Percentiles rank a stretch among this genome's conserved stretches.
Conservation (phyloP, 1,140 invertebrate species). For the Tetramorium alpestre region DNA sequence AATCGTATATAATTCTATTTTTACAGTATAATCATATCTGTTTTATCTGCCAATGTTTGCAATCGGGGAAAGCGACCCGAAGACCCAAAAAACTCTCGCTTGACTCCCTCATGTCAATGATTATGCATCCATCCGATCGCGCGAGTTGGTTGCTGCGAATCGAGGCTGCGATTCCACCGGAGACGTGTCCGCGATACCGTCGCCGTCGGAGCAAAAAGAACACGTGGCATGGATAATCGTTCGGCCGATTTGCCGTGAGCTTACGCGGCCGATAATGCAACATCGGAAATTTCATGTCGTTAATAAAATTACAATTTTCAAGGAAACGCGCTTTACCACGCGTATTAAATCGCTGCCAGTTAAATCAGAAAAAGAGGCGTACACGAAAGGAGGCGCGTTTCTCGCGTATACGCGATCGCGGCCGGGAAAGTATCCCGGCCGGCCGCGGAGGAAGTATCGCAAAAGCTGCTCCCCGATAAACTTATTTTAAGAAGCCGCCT, state of each 20-base stretch:
- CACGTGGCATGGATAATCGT: slow-evolving; percentile 5
- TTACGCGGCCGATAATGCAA: slow-evolving; percentile 4
- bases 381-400: not conserved
- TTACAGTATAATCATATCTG: no score
- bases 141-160: not conserved
- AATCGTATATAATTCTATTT: not conserved
- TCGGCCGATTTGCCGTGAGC: not conserved
- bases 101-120: slow-evolving; percentile 13
- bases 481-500: slow-evolving; percentile 23
- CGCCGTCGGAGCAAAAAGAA: not conserved
- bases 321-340: slow-evolving; percentile 17
- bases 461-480: not conserved
- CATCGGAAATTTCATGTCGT: slow-evolving; percentile 37
- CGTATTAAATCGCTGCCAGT: slow-evolving; percentile 1
- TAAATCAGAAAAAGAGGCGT: not conserved
- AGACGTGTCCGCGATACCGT: slow-evolving; percentile 7
- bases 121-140: not conserved
- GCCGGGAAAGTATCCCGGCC: slow-evolving; percentile 13
- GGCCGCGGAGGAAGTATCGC: slow-evolving; percentile 6
- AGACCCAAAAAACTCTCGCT: not conserved
- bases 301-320: slow-evolving; percentile 44
- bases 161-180: not conserved
- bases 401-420: not conserved
- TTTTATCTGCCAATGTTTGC: slow-evolving; percentile 19
- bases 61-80: not conserved